Conservation (phyloP, 2,797 vertebrate genomes). For the Pseudomugil tenellus region DNA sequence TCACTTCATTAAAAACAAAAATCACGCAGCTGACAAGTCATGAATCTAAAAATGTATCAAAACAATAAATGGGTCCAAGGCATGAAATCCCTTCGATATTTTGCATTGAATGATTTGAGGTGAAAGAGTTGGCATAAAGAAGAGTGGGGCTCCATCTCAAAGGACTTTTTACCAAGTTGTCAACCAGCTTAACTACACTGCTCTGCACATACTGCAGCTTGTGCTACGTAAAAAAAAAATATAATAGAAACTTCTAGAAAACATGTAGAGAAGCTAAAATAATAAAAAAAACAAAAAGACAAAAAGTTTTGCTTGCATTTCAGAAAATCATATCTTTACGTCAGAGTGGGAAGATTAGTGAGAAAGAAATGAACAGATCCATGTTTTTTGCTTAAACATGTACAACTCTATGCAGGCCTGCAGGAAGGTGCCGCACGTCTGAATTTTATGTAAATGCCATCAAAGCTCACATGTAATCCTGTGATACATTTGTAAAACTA, state of each 20-base stretch:
- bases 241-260: slow-evolving; percentile 3
- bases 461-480: neutral
- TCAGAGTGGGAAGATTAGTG: neutral
- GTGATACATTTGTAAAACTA: neutral
- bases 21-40: neutral
- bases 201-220: slow-evolving; percentile 4
- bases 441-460: neutral
- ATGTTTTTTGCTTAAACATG: neutral
- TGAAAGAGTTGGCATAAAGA: slow-evolving; percentile 69
- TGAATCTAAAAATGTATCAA: neutral
- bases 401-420: neutral
- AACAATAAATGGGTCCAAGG: slow-evolving; percentile 47
- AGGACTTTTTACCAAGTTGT: slow-evolving; percentile 52
- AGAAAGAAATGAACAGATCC: neutral
- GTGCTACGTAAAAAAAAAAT: neutral
- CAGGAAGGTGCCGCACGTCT: neutral
- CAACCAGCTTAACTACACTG: slow-evolving; percentile 9
- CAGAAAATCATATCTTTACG: neutral
- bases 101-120: slow-evolving; percentile 71
- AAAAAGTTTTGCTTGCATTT: neutral
- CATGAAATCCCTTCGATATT: slow-evolving; percentile 72
- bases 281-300: no score
- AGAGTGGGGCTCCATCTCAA: slow-evolving; percentile 76
- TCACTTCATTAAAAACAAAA: neutral
- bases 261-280: slow-evolving; percentile 1